phyloP scores from a whole-genome alignment of 2,888 invertebrate species.

The Papilio gigon region DNA sequence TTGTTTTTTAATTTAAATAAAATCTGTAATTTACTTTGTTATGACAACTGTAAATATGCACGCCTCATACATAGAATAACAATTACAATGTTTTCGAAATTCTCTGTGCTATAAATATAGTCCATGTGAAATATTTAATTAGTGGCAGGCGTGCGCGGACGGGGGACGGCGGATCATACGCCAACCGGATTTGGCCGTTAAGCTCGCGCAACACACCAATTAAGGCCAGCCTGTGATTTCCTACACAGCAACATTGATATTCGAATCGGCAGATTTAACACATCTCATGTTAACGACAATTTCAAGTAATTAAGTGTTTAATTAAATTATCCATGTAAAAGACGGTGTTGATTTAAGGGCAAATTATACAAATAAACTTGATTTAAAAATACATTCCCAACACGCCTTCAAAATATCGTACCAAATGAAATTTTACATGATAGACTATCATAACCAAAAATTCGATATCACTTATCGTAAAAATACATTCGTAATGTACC shows the following conservation, averaged over 20 bases:
- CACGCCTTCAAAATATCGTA: too few species aligned
- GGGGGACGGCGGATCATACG: conserved; percentile 48
- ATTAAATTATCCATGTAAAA: not conserved
- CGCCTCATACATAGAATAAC: not conserved
- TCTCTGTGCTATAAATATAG: conserved; percentile 16
- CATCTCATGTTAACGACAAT: conserved; percentile 9
- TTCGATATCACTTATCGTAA: conserved; percentile 28
- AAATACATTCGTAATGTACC: conserved; percentile 16
- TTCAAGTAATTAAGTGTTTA: conserved; percentile 4
- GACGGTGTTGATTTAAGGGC: not conserved
- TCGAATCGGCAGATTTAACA: conserved; percentile 48
- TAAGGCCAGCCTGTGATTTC: conserved; percentile 55
- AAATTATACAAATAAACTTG: not conserved
- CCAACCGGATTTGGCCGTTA: conserved; percentile 55
- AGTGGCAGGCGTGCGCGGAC: conserved; percentile 41
- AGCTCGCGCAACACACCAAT: conserved; percentile 59
- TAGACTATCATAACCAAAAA: not conserved
- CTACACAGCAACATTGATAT: conserved; percentile 46
- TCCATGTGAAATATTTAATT: conserved; percentile 36
- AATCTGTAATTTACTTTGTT: conserved; percentile 2
- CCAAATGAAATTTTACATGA: too few species aligned
- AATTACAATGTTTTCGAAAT: not conserved
- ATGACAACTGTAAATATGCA: not conserved
- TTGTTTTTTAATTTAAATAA: not conserved
- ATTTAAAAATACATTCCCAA: too few species aligned